Evolutionary conservation across 2,113 vertebrate genomes (phyloP).

Genomic region (Hemiscyllium ocellatum): DNA sequence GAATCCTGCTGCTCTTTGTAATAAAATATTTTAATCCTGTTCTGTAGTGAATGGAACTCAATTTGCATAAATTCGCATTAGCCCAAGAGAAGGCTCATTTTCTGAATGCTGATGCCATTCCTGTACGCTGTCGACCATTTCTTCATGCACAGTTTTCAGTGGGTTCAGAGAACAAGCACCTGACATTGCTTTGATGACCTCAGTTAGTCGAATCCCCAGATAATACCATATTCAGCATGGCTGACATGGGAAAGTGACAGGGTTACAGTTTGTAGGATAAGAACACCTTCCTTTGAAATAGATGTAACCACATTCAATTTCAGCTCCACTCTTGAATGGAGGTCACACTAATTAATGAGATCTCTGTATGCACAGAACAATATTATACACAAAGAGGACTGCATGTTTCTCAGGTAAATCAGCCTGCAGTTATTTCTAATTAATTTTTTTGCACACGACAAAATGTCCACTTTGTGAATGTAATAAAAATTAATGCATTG

Average conservation of each 20-base stretch:
- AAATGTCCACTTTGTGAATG: neutral
- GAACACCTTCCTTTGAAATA: conserved; percentile 23
- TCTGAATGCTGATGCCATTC: conserved; percentile 1
- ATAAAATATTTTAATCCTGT: neutral
- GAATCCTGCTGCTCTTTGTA: no score
- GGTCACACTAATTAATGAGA: conserved; percentile 28
- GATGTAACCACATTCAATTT: conserved; percentile 11
- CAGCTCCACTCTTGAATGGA: neutral
- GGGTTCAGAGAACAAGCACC: neutral
- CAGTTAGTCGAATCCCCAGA: conserved; percentile 34
- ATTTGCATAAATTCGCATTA: conserved; percentile 12
- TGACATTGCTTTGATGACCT: conserved; percentile 35
- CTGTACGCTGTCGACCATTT: neutral
- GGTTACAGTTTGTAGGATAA: conserved; percentile 22
- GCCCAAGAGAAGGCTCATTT: neutral
- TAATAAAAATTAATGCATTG: conserved; percentile 19
- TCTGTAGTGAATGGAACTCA: neutral
- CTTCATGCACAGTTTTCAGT: neutral
- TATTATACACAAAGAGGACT: neutral
- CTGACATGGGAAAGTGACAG: conserved; percentile 18
- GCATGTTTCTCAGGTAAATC: conserved; percentile 19
- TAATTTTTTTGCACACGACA: neutral
- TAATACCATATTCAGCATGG: conserved; percentile 27
- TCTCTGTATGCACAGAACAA: conserved; percentile 6
- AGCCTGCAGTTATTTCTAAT: neutral